Percentiles rank a stretch among this genome's conserved stretches.
Evolutionary conservation across 53 echinoderm and acorn worm species (phyloP).

Genomic region (Paracentrotus lividus): DNA sequence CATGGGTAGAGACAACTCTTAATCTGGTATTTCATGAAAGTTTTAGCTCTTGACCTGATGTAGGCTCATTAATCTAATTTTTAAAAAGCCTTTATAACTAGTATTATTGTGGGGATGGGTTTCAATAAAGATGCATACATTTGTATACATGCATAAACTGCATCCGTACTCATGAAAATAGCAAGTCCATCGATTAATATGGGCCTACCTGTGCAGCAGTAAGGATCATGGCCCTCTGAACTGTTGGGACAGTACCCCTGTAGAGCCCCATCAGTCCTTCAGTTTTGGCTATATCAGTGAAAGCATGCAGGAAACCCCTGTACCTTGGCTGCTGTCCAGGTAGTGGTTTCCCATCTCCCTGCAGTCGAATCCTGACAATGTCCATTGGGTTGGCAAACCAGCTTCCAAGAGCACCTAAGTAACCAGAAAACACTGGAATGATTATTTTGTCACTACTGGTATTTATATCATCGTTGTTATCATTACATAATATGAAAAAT

Average conservation of each 20-base stretch:
- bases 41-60: too few species aligned
- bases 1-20: too few species aligned
- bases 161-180: not conserved
- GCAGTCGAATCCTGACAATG: constrained; percentile 88
- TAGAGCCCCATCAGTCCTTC: constrained; percentile 92
- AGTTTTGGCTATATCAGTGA: constrained; percentile 79
- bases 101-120: too few species aligned
- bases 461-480: too few species aligned
- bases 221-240: constrained; percentile 92
- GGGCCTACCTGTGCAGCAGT: constrained; percentile 93
- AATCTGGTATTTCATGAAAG: too few species aligned
- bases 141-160: too few species aligned
- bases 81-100: too few species aligned
- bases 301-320: constrained; percentile 83
- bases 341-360: constrained; percentile 81
- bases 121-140: too few species aligned
- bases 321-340: constrained; percentile 76
- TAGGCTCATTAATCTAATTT: too few species aligned
- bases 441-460: too few species aligned
- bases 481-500: too few species aligned
- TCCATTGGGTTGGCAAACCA: constrained; percentile 87
- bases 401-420: constrained; percentile 92
- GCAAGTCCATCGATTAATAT: not conserved
- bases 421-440: too few species aligned
- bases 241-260: constrained; percentile 93